Conservation (phyloP, 2,797 vertebrate genomes). For the Lophius americanus region DNA sequence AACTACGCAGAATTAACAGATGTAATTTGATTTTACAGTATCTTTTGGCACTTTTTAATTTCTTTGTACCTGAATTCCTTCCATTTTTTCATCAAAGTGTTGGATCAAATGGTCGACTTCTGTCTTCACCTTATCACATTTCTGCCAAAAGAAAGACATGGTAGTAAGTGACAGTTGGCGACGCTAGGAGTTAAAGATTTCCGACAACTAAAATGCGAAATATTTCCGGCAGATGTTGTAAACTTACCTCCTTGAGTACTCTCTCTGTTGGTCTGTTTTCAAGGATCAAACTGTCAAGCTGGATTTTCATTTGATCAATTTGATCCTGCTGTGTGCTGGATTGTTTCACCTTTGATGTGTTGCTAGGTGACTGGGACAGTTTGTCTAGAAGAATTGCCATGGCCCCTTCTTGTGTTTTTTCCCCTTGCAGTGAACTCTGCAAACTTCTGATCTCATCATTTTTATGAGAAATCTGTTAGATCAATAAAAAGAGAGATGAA, state of each 20-base stretch:
- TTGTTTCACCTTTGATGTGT: conserved; percentile 66
- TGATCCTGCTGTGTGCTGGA: conserved; percentile 75
- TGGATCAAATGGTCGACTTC: conserved; percentile 87
- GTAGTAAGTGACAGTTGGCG: neutral
- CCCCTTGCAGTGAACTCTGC: conserved; percentile 71
- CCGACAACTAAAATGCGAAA: neutral
- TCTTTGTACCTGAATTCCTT: conserved; percentile 85
- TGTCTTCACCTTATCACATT: conserved; percentile 82
- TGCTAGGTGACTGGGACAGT: conserved; percentile 67
- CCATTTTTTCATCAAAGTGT: conserved; percentile 86
- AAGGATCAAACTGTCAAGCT: conserved; percentile 68
- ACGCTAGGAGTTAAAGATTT: neutral
- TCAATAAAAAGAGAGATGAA: neutral
- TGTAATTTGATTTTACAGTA: neutral
- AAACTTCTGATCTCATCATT: conserved; percentile 75
- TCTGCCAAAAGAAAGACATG: conserved; percentile 72
- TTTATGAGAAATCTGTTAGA: conserved; percentile 79
- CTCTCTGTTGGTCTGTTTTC: conserved; percentile 81
- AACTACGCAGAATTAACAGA: neutral
- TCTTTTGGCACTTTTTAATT: neutral
- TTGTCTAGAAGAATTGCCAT: conserved; percentile 56
- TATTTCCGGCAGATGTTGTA: neutral
- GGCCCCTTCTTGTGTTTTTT: conserved; percentile 56
- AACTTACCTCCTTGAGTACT: conserved; percentile 82
- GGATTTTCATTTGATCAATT: conserved; percentile 61